phyloP scores from a whole-genome alignment of 1,140 invertebrate species.

The Ceratosolen solmsi region DNA sequence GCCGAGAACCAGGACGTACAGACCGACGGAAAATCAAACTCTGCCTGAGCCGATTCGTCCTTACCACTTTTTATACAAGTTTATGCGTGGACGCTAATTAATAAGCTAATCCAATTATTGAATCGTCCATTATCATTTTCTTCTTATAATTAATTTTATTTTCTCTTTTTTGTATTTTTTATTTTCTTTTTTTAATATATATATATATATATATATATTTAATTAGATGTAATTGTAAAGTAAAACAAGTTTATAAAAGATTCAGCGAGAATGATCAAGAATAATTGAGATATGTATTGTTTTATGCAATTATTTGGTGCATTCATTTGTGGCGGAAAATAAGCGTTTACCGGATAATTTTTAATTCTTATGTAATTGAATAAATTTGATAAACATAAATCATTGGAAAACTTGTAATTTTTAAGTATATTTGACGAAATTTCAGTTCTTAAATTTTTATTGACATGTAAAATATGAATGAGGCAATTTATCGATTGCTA shows the following conservation, averaged over 20 bases:
- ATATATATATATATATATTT: constrained; percentile 16
- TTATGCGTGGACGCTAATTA: constrained; percentile 35
- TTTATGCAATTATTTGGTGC: neutral
- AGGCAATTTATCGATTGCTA: neutral
- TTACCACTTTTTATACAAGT: neutral
- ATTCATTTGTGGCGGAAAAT: constrained; percentile 7
- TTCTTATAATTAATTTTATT: neutral
- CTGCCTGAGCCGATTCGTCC: constrained; percentile 54
- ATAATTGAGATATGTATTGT: constrained; percentile 12
- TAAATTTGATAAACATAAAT: constrained; percentile 17
- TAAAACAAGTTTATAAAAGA: neutral
- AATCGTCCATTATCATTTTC: constrained; percentile 22
- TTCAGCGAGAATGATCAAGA: neutral
- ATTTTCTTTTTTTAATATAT: no score
- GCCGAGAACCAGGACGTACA: constrained; percentile 66
- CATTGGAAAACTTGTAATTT: constrained; percentile 23
- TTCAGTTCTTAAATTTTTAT: constrained; percentile 34
- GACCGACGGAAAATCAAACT: constrained; percentile 63
- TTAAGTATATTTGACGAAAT: constrained; percentile 34
- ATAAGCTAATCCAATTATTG: neutral
- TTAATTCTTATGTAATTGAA: constrained; percentile 28
- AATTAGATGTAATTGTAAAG: constrained; percentile 50
- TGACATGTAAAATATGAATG: constrained; percentile 42
- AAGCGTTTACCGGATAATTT: neutral
- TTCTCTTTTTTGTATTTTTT: no score